phyloP scores from a whole-genome alignment of 1,140 invertebrate genomes.

The Penaeus japonicus region DNA sequence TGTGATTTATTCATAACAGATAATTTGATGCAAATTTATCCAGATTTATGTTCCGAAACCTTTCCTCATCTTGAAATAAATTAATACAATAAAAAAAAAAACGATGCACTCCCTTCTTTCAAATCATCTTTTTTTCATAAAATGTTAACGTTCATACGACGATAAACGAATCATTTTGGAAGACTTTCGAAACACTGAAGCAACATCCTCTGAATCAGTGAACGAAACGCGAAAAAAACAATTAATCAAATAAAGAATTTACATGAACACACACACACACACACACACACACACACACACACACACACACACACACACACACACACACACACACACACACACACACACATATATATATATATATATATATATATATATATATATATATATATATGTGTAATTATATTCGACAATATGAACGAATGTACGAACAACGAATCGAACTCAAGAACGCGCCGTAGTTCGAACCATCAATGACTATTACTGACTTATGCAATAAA shows the following conservation, averaged over 20 bases:
- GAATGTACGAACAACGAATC: background rate
- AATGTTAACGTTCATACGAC: too few relatives aligned
- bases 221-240: too few relatives aligned
- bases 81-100: too few relatives aligned
- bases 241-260: background rate
- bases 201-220: too few relatives aligned
- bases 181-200: too few relatives aligned
- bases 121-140: too few relatives aligned
- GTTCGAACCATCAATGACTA: background rate
- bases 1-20: constrained; percentile 61
- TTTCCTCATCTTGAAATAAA: too few relatives aligned
- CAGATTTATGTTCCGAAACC: too few relatives aligned
- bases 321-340: background rate
- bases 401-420: background rate
- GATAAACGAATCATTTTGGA: too few relatives aligned
- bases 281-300: background rate
- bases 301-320: constrained; percentile 1
- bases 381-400: background rate
- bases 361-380: constrained; percentile 8
- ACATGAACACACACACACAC: background rate
- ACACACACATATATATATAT: constrained; percentile 18
- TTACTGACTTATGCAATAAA: background rate
- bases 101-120: too few relatives aligned
- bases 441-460: background rate
- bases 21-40: too few relatives aligned